Conservation (phyloP, 1,140 invertebrate species). For the Drosophila pallidifrons region DNA sequence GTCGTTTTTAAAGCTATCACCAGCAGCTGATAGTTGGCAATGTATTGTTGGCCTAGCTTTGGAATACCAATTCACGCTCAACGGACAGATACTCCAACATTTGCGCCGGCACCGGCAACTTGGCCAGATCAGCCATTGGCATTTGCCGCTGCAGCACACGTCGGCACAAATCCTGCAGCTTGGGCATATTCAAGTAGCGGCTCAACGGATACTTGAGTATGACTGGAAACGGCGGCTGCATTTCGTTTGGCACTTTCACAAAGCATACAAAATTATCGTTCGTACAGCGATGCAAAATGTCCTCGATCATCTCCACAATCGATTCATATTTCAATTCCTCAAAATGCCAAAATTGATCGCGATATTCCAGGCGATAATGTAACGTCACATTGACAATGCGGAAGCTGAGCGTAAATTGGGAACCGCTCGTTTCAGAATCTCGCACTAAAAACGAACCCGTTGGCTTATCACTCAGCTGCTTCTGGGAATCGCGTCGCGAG, state of each 20-base stretch:
- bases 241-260: constrained; percentile 88
- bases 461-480: constrained; percentile 88
- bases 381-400: constrained; percentile 90
- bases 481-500: constrained; percentile 85
- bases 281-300: constrained; percentile 89
- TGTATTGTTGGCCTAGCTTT: constrained; percentile 54
- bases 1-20: constrained; percentile 68
- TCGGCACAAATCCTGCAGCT: constrained; percentile 91
- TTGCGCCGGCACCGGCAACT: constrained; percentile 89
- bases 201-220: constrained; percentile 92
- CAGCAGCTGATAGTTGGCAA: constrained; percentile 26
- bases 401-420: constrained; percentile 90
- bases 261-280: constrained; percentile 90
- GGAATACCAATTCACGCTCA: constrained; percentile 86
- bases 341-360: constrained; percentile 85
- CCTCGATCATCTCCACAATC: constrained; percentile 89
- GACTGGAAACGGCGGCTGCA: constrained; percentile 89
- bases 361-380: constrained; percentile 86
- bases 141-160: constrained; percentile 91
- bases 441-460: constrained; percentile 92
- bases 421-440: constrained; percentile 88
- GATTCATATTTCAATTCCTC: constrained; percentile 89
- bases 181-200: constrained; percentile 90
- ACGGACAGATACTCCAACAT: constrained; percentile 89
- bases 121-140: constrained; percentile 89